Evolutionary conservation across 2,113 vertebrate genomes (phyloP).

Genomic region (Tupaia tana): DNA sequence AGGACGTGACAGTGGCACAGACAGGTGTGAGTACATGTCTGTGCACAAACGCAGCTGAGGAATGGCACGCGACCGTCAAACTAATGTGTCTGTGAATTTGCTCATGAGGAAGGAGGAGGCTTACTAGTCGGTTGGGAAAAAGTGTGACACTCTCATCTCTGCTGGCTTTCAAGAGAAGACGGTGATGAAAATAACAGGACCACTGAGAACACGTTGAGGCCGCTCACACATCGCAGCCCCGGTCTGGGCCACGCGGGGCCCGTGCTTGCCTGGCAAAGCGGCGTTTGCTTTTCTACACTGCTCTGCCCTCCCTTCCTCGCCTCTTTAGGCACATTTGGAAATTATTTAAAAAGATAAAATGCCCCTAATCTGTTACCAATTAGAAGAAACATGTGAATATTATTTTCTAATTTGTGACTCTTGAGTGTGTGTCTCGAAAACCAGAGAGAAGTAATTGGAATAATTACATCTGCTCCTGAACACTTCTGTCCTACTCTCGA

Average conservation of each 20-base stretch:
- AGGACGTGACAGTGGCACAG: too few relatives aligned
- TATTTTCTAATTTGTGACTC: constrained; percentile 89
- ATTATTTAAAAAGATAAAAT: constrained; percentile 86
- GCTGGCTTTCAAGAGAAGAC: not conserved
- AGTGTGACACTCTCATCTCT: accelerated
- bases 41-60: accelerated
- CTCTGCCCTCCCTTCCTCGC: not conserved
- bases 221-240: accelerated
- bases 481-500: constrained; percentile 83
- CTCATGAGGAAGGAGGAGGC: too few relatives aligned
- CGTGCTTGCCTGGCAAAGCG: not conserved
- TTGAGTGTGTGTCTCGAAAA: constrained; percentile 82
- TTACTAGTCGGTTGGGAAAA: accelerated
- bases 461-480: constrained; percentile 88
- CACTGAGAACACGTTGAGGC: accelerated
- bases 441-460: constrained; percentile 89
- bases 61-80: accelerated
- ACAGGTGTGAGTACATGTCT: accelerated
- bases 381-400: constrained; percentile 88
- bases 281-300: accelerated
- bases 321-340: constrained; percentile 86
- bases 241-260: accelerated
- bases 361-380: constrained; percentile 88
- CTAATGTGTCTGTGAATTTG: accelerated
- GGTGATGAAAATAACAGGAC: not conserved